phyloP scores from a whole-genome alignment of 2,888 invertebrate species.

The Elaeidobius kamerunicus region DNA sequence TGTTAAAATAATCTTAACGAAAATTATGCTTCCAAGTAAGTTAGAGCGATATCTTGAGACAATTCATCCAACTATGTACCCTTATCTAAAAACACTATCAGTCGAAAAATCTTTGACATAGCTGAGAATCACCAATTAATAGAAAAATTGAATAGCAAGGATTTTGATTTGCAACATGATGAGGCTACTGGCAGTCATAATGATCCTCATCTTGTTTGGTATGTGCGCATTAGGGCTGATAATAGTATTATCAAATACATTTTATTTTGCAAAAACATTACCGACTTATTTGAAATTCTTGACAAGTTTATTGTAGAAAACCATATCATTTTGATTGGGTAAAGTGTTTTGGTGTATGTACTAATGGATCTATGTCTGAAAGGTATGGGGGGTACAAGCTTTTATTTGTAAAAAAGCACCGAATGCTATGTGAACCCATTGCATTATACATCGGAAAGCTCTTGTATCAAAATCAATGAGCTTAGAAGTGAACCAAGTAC shows the following conservation, averaged over 20 bases:
- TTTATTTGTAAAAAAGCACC: neutral
- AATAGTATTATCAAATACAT: slow-evolving; percentile 22
- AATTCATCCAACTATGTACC: slow-evolving; percentile 23
- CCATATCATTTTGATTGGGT: slow-evolving; percentile 27
- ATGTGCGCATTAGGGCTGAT: slow-evolving; percentile 23
- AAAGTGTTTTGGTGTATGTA: slow-evolving; percentile 8
- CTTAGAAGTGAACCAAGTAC: neutral
- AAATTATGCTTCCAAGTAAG: slow-evolving; percentile 8
- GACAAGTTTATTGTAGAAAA: slow-evolving; percentile 29
- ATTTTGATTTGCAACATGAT: slow-evolving; percentile 21
- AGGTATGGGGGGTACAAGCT: neutral
- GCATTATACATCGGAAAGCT: neutral
- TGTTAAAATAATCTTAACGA: slow-evolving; percentile 1
- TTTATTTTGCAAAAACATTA: slow-evolving; percentile 21
- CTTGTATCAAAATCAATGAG: neutral
- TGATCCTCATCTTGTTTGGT: slow-evolving; percentile 19
- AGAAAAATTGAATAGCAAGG: slow-evolving; percentile 15
- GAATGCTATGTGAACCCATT: neutral
- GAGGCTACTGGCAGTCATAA: slow-evolving; percentile 23
- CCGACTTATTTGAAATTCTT: slow-evolving; percentile 29
- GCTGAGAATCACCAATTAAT: slow-evolving; percentile 23
- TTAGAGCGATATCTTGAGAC: slow-evolving; percentile 7
- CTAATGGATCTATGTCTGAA: neutral
- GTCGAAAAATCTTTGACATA: slow-evolving; percentile 32
- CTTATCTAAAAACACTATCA: slow-evolving; percentile 32